Base-by-base conservation (phyloP, 2,888 invertebrate species). In the Epinotia nisella region DNA sequence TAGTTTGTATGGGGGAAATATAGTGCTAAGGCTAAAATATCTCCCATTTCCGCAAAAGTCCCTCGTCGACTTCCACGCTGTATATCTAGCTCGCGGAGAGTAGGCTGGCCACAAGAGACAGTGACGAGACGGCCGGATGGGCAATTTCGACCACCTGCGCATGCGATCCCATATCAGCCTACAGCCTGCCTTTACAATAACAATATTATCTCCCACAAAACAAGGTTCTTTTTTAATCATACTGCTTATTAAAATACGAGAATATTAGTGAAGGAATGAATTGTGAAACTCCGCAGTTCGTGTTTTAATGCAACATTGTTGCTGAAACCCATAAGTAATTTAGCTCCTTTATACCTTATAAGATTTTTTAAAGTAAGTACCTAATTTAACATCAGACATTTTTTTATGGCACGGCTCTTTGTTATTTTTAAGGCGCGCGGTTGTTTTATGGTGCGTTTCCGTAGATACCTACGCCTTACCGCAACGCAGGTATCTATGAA, bases 231-330 rank as follows among this genome's bases (percentile, higher is more conserved):
- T 66, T 56, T 19, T 21, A 24, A 56, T 56, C 10, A 56, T 41
- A 41, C 11, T 1, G 10, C 9, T n/a, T 10, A 17, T 39, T 21
- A 21, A 66, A 41, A 21, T 66, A 66, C 19, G n/a, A 21, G 35
- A 19, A 35, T 29, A 19, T 53, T 29, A 15, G 9, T 24, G 41
- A 66, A 66, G 21, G n/a, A 19, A 35, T 55, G n/a, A 55, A 55
- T 66, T 61, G 60, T 41, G 51, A 70, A 71, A 71, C 66, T 45
- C 53, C 60, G 45, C 39, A 60, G 58, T 58, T 60, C 59, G 59
- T 69, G 59, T 60, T 21, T 60, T 55, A 66, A 66, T 24, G 66
- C 71, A 71, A 71, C 71, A 71, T 41, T 71, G 71, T 71, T 67
- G 71, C 19, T 55, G 60, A 41, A 55, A 19, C 53, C 45, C 19